These are phyloP conservation scores for Leucoraja erinaceus DNA, from an alignment of 2,113 vertebrate species.

Conservation along the genomic window DNA sequence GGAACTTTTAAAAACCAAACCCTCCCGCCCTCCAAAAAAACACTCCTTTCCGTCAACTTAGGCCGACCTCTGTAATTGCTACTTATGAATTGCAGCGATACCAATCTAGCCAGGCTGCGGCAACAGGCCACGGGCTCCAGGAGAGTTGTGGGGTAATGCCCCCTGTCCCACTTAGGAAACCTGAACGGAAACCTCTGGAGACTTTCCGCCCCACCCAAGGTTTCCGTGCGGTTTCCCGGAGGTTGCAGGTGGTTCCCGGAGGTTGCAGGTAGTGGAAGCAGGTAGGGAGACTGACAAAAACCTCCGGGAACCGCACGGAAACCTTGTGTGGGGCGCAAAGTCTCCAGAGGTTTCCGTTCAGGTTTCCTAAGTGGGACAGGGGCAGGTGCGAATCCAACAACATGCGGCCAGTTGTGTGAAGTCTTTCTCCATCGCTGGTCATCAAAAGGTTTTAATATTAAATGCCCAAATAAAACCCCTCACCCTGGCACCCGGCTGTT, in stretches of 20 bases:
- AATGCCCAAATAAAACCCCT: background rate
- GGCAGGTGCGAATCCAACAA: background rate
- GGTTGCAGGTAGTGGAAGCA: too few relatives aligned
- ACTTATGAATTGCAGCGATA: background rate
- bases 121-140: background rate
- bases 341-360: too few relatives aligned
- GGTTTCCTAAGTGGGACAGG: too few relatives aligned
- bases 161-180: too few relatives aligned
- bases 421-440: background rate
- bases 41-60: background rate
- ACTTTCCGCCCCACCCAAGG: too few relatives aligned
- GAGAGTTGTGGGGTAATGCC: background rate
- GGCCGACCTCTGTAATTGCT: background rate
- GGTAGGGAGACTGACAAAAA: too few relatives aligned
- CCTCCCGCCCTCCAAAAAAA: background rate
- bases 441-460: background rate
- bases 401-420: too few relatives aligned
- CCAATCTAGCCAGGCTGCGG: background rate
- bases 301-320: too few relatives aligned
- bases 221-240: too few relatives aligned
- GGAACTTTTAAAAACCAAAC: background rate
- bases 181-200: too few relatives aligned
- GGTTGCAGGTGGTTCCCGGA: too few relatives aligned
- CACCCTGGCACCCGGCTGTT: background rate
- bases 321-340: too few relatives aligned